Evolutionary conservation across 2,113 vertebrate genomes (phyloP).

Genomic region (Lates calcarifer): DNA sequence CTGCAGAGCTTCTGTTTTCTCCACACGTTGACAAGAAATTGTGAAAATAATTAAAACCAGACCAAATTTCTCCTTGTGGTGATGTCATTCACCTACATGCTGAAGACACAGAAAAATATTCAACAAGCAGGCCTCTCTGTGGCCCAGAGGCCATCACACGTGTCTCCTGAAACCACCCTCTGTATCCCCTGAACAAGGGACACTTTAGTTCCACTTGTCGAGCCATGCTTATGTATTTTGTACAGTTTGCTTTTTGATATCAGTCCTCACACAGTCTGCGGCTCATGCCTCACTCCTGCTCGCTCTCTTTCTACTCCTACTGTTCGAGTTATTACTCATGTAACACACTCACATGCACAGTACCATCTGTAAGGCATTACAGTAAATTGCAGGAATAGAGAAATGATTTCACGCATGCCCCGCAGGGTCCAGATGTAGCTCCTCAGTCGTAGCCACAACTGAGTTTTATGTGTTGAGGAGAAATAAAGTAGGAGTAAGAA

Average conservation of each 20-base stretch:
- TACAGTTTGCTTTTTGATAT: constrained; percentile 56
- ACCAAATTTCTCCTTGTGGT: constrained; percentile 20
- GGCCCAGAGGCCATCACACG: not conserved
- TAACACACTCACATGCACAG: constrained; percentile 28
- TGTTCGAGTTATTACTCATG: constrained; percentile 53
- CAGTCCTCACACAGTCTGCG: constrained; percentile 51
- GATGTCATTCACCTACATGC: constrained; percentile 27
- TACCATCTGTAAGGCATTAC: constrained; percentile 82
- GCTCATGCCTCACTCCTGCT: constrained; percentile 23
- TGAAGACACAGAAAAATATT: constrained; percentile 39
- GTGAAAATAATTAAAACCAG: constrained; percentile 32
- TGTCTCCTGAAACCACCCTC: constrained; percentile 37
- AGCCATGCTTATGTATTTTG: constrained; percentile 42
- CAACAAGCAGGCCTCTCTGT: constrained; percentile 37
- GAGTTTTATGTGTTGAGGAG: constrained; percentile 54
- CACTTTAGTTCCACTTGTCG: constrained; percentile 42
- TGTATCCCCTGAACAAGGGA: constrained; percentile 35
- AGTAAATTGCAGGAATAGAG: constrained; percentile 75
- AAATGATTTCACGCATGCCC: constrained; percentile 78
- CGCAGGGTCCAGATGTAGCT: constrained; percentile 70
- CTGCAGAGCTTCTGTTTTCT: constrained; percentile 32
- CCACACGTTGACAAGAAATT: constrained; percentile 38
- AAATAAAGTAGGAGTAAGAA: constrained; percentile 35
- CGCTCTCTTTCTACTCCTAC: constrained; percentile 38
- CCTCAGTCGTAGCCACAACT: constrained; percentile 28